phyloP scores from a whole-genome alignment of 2,888 invertebrate genomes.

The Danaus chrysippus region DNA sequence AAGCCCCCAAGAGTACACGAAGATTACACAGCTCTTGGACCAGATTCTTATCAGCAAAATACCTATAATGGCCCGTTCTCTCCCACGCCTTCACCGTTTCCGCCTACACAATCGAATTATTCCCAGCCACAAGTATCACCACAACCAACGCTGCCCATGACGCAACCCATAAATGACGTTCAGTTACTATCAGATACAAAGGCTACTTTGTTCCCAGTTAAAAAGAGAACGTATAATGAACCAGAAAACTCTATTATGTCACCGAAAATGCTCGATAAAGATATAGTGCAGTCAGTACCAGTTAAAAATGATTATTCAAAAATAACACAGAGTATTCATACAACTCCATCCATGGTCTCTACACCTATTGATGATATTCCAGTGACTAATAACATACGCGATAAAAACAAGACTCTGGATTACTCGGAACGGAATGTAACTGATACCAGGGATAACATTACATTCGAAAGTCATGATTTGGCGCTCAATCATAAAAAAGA shows the following conservation, averaged over 20 bases:
- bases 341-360: constrained; percentile 43
- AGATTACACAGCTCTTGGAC: constrained; percentile 76
- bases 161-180: constrained; percentile 36
- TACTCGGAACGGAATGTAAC: constrained; percentile 39
- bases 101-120: constrained; percentile 57
- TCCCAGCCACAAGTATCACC: constrained; percentile 54
- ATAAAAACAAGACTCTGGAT: constrained; percentile 44
- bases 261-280: constrained; percentile 52
- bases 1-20: constrained; percentile 76
- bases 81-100: constrained; percentile 59
- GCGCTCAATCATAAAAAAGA: constrained; percentile 48
- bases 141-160: constrained; percentile 41
- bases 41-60: constrained; percentile 76
- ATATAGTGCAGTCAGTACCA: constrained; percentile 34
- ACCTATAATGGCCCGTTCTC: constrained; percentile 67
- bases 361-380: constrained; percentile 66
- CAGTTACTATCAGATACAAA: constrained; percentile 52
- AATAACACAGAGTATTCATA: constrained; percentile 35
- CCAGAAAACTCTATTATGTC: constrained; percentile 52
- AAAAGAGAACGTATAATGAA: constrained; percentile 81
- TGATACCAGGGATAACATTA: constrained; percentile 45
- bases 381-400: constrained; percentile 54
- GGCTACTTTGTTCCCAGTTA: constrained; percentile 79
- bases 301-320: constrained; percentile 55
- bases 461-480: constrained; percentile 39